These are phyloP conservation scores for Portunus trituberculatus DNA, from an alignment of 1,140 invertebrate genomes.

Conservation along the genomic window DNA sequence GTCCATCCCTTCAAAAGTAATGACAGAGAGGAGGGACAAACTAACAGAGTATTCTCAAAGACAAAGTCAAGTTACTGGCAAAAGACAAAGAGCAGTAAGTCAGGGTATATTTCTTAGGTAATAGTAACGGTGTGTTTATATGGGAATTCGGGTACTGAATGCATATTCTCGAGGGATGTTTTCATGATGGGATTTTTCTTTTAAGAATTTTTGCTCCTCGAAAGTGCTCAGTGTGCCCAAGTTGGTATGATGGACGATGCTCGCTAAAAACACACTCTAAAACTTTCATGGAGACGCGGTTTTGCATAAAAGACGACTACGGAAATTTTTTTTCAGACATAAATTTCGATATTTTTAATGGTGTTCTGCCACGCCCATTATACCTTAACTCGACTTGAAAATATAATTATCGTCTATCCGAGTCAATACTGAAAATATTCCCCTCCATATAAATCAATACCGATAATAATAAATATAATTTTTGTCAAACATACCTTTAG, in stretches of 20 bases:
- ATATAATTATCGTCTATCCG: constrained; percentile 24
- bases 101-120: background rate
- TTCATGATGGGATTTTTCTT: background rate
- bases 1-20: background rate
- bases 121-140: background rate
- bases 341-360: constrained; percentile 51
- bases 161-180: background rate
- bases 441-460: constrained; percentile 13
- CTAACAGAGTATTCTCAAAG: background rate
- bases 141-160: background rate
- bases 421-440: background rate
- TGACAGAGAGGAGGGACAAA: background rate
- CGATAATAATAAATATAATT: background rate
- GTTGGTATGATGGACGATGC: constrained; percentile 56
- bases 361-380: background rate
- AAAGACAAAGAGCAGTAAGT: background rate
- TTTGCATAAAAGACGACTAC: constrained; percentile 66
- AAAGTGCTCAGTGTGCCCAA: constrained; percentile 34
- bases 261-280: constrained; percentile 58
- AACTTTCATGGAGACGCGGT: constrained; percentile 69
- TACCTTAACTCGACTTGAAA: background rate
- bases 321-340: constrained; percentile 38
- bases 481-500: background rate
- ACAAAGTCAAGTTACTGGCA: background rate
- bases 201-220: constrained; percentile 13